Conservation (phyloP, 2,113 vertebrate species). For the Rousettus leschenaultii region DNA sequence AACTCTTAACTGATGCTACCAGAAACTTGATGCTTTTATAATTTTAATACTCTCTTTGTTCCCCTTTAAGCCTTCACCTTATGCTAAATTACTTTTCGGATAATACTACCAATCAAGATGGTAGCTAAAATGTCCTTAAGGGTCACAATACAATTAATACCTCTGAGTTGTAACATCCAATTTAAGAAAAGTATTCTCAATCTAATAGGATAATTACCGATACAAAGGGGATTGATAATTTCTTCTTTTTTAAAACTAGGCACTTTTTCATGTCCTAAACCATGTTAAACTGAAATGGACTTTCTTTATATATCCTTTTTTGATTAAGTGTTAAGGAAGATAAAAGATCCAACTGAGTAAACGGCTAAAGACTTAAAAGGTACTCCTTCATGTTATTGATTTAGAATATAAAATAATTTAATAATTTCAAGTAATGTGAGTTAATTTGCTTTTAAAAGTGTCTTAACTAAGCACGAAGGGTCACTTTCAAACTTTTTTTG, state of each 20-base stretch:
- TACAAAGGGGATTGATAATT: slow-evolving; percentile 20
- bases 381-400: slow-evolving; percentile 29
- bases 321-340: slow-evolving; percentile 34
- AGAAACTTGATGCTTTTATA: slow-evolving; percentile 30
- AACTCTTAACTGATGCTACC: slow-evolving; percentile 21
- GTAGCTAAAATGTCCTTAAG: slow-evolving; percentile 39
- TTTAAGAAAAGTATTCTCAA: slow-evolving; percentile 46
- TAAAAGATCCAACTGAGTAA: slow-evolving; percentile 29
- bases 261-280: slow-evolving; percentile 14
- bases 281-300: slow-evolving; percentile 45
- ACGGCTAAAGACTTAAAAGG: slow-evolving; percentile 26
- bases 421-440: slow-evolving; percentile 36
- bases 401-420: slow-evolving; percentile 28
- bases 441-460: slow-evolving; percentile 18
- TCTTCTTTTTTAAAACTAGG: slow-evolving; percentile 42
- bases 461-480: neutral
- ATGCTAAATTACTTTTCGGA: slow-evolving; percentile 31
- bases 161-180: slow-evolving; percentile 17
- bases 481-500: slow-evolving; percentile 25
- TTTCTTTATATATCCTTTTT: neutral
- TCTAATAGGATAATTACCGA: slow-evolving; percentile 36
- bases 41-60: neutral
- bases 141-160: slow-evolving; percentile 43
- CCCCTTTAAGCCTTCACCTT: neutral
- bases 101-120: slow-evolving; percentile 45